Evolutionary conservation across 2,888 invertebrate species (phyloP).

Genomic region (Prenolepis imparis): DNA sequence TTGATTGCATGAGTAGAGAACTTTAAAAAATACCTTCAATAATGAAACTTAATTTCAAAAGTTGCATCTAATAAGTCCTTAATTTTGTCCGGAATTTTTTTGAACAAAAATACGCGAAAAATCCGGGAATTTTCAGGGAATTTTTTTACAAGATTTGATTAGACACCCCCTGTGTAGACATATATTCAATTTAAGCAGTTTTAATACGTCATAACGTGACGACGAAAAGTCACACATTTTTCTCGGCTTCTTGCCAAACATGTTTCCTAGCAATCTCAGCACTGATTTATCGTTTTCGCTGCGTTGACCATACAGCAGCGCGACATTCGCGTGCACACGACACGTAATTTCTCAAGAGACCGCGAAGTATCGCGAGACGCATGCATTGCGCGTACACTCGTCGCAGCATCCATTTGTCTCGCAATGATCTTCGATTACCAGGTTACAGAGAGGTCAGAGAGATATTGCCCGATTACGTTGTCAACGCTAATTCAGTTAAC

Average conservation of each 20-base stretch:
- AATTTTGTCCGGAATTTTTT: background rate
- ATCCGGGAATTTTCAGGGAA: background rate
- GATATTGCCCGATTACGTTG: background rate
- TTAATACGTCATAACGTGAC: background rate
- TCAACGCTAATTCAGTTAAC: conserved; percentile 3
- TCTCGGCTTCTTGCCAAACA: background rate
- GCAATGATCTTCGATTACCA: conserved; percentile 33
- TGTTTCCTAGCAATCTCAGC: background rate
- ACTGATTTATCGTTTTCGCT: conserved; percentile 49
- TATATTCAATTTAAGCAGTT: background rate
- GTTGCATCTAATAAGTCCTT: background rate
- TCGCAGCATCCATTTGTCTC: conserved; percentile 14
- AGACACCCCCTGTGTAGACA: too few relatives aligned
- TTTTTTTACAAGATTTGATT: background rate
- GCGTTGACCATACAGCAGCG: background rate
- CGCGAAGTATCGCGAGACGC: conserved; percentile 2
- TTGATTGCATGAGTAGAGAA: background rate
- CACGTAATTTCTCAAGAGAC: conserved; percentile 67
- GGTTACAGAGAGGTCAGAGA: background rate
- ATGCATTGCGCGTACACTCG: conserved; percentile 18
- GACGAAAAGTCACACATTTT: background rate
- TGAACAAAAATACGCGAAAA: background rate
- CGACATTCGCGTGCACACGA: conserved; percentile 38
- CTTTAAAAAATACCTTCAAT: background rate
- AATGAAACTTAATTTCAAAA: conserved; percentile 1